These are phyloP conservation scores for Falco berigora DNA, from an alignment of 2,797 vertebrate species.

Conservation along the genomic window DNA sequence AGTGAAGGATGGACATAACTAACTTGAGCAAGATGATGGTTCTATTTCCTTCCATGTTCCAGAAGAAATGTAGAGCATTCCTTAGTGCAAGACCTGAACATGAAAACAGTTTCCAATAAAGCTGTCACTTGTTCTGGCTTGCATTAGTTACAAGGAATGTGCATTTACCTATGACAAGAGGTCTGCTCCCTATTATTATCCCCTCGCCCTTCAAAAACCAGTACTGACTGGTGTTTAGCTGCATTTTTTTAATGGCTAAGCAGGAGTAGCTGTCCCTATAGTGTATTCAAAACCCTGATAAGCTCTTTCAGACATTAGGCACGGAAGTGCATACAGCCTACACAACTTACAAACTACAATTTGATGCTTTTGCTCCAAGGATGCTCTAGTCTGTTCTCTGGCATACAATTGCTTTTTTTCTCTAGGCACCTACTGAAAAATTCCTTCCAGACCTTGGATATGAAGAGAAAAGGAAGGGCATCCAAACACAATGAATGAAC, in stretches of 20 bases:
- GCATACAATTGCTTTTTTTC: not conserved
- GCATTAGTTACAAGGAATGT: not conserved
- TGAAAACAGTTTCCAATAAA: not conserved
- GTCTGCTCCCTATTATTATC: not conserved
- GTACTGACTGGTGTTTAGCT: not conserved
- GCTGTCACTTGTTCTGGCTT: not conserved
- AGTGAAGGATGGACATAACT: not conserved
- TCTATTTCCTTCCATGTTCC: not conserved
- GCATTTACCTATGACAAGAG: not conserved
- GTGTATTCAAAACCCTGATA: not conserved
- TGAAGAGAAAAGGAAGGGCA: not conserved
- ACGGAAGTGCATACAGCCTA: not conserved
- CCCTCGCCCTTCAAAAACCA: not conserved
- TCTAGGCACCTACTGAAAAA: not conserved
- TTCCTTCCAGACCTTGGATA: not conserved
- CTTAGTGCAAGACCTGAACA: not conserved
- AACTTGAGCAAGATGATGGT: not conserved
- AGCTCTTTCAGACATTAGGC: not conserved
- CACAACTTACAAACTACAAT: not conserved
- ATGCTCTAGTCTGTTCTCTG: not conserved
- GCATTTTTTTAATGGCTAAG: not conserved
- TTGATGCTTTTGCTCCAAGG: not conserved
- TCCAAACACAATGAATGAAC: not conserved
- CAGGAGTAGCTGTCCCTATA: not conserved
- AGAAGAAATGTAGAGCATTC: rapidly evolving